phyloP scores from a whole-genome alignment of 2,888 invertebrate species.

The Xestoiulus laeticollis region DNA sequence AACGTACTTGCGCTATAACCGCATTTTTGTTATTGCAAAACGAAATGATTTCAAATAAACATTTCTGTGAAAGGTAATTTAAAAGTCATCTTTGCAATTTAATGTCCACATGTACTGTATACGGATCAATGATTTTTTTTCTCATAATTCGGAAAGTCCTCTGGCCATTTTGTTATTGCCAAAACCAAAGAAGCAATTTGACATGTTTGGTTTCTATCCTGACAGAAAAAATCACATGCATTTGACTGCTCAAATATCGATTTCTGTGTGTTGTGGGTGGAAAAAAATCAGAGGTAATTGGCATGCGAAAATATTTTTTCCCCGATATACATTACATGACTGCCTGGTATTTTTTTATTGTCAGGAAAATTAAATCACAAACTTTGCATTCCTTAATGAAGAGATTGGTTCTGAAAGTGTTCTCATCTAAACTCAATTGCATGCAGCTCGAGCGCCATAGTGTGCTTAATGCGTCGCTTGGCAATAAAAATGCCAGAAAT shows the following conservation, averaged over 20 bases:
- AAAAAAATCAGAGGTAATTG: not conserved
- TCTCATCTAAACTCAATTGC: not conserved
- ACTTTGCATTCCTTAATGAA: not conserved
- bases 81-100: too few species aligned
- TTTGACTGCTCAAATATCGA: not conserved
- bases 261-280: not conserved
- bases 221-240: not conserved
- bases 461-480: not conserved
- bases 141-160: not conserved
- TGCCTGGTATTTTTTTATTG: not conserved
- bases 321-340: too few species aligned
- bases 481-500: not conserved
- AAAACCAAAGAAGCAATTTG: not conserved
- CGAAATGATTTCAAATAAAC: too few species aligned
- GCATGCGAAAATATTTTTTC: not conserved
- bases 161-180: not conserved
- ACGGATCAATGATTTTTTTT: too few species aligned
- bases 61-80: too few species aligned
- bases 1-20: too few species aligned
- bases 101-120: too few species aligned
- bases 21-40: too few species aligned
- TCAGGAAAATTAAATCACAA: not conserved
- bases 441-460: not conserved
- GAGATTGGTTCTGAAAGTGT: not conserved
- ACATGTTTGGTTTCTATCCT: not conserved